Conservation (phyloP, 2,113 vertebrate genomes). For the Proteles cristata region DNA sequence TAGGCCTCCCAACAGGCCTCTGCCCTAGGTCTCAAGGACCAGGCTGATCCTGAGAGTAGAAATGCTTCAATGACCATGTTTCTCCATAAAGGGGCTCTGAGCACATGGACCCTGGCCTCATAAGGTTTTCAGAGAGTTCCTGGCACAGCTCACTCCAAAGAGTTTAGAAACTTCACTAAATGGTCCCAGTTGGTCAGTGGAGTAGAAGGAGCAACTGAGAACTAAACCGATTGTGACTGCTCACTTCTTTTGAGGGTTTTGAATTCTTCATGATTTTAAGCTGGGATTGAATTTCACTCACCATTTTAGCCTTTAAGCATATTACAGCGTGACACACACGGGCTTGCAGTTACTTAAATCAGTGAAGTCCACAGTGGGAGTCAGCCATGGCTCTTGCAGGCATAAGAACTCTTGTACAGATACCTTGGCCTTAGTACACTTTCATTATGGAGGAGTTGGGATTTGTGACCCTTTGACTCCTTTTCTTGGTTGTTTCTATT, state of each 20-base stretch:
- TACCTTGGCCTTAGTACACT: neutral
- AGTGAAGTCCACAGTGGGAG: neutral
- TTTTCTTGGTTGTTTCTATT: constrained; percentile 35
- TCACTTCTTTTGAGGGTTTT: constrained; percentile 43
- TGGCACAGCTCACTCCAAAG: neutral
- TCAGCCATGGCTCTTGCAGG: neutral
- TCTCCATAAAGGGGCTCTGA: constrained; percentile 50
- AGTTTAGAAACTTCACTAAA: constrained; percentile 34
- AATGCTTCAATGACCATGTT: neutral
- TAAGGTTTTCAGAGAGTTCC: constrained; percentile 9
- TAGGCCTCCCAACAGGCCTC: neutral
- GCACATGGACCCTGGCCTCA: neutral
- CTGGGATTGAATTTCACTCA: constrained; percentile 55
- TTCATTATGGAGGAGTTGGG: neutral
- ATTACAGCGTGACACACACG: neutral
- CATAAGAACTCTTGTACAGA: neutral
- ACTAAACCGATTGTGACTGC: neutral
- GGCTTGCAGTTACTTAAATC: constrained; percentile 20
- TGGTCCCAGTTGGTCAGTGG: neutral
- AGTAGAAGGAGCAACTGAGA: neutral
- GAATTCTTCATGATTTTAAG: constrained; percentile 57
- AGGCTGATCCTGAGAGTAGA: neutral
- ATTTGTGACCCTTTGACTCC: neutral
- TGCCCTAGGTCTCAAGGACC: constrained; percentile 16
- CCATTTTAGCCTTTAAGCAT: neutral